Conservation (phyloP, 2,113 vertebrate species). For the Phoxinus phoxinus region DNA sequence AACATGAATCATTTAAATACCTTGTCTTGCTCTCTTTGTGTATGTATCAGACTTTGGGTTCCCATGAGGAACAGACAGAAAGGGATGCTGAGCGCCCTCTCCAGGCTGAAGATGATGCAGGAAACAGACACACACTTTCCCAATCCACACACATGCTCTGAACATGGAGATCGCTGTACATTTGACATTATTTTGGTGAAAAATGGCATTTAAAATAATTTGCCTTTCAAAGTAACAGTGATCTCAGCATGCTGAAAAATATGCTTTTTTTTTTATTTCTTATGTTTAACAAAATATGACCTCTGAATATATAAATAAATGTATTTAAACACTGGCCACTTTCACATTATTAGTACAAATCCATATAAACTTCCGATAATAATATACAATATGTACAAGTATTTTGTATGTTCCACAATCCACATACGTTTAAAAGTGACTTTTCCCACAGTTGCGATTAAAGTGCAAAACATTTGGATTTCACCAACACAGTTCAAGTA, state of each 20-base stretch:
- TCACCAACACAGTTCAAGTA: neutral
- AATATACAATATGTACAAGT: neutral
- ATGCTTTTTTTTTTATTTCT: constrained; percentile 20
- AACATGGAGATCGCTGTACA: neutral
- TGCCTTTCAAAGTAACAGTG: neutral
- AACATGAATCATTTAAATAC: neutral
- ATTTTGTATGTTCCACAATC: neutral
- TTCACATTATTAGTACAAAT: neutral
- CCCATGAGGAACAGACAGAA: neutral
- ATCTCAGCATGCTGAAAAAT: neutral
- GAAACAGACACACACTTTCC: neutral
- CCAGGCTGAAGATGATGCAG: neutral
- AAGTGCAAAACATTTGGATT: constrained; percentile 21
- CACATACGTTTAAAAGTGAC: neutral
- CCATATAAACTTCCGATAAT: neutral
- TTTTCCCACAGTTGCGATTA: neutral
- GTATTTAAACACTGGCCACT: neutral
- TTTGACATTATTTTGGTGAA: neutral
- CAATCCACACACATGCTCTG: neutral
- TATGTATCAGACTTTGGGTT: constrained; percentile 15
- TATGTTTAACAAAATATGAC: constrained; percentile 15
- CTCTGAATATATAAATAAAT: constrained; percentile 12
- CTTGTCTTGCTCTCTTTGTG: neutral
- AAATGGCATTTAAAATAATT: neutral
- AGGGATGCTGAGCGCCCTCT: neutral